Evolutionary conservation across 2,113 vertebrate species (phyloP), one percentile per base, ranked within the genome.

Genomic region (Nycticorax nycticorax): DNA sequence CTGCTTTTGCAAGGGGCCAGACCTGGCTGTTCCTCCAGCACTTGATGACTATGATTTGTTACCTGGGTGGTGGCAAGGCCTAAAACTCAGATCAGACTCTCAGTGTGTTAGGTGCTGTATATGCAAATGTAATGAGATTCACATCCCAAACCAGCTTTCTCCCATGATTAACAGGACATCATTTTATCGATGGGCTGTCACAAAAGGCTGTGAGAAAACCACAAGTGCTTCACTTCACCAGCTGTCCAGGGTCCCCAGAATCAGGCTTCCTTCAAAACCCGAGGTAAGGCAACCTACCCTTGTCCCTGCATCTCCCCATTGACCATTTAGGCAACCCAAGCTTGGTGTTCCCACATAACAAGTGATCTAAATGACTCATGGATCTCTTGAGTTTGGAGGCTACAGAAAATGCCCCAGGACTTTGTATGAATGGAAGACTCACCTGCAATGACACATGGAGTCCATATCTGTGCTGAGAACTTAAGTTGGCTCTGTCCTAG

Each of bases 1-100:
- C 76, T 96, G 83, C 68, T 92, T 92, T 86, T 86, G 47, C 76
- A 92, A 92, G 50, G 27, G 89, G 32, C 53, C 79, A 91, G 72
- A 69, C 43, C 50, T 67, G 47, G 9, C 28, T 80, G 39, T 73
- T 94, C 37, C 59, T 85, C 48, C 41, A 59, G 59, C 57, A 33
- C 53, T 76, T 79, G 14, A 9, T 73, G 47, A 37, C 55, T 56
- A 24, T 22, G 41, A 73, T 94, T 81, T 89, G 57, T 63, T 76
- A 53, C 35, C 57, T 69, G 32, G 26, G 19, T 89, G 69, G 92
- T 73, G 59, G 23, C 78, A 93, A 53, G n/a, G 26, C 43, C 33
- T 56, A 45, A 41, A 78, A 50, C 52, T 68, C 66, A 45, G 56
- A 68, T 57, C 12, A 33, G 41, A 39, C 26, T 33, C 17, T 80